Evolutionary conservation across 2,888 invertebrate genomes (phyloP).

Genomic region (Melieria omissa): DNA sequence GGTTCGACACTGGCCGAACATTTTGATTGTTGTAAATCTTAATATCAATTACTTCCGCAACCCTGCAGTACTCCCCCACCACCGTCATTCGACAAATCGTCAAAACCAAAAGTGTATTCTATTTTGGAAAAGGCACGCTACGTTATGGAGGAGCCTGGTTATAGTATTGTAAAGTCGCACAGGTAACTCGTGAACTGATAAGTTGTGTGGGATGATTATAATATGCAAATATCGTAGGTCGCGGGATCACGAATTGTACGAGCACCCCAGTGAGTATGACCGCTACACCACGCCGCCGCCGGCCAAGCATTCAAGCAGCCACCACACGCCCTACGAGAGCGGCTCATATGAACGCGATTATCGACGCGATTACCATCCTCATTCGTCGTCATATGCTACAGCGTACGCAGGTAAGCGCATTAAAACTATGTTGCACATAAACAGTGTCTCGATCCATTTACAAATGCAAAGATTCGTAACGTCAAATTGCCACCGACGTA

Average conservation of each 20-base stretch:
- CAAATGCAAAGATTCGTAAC: no score
- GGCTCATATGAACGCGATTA: constrained; percentile 64
- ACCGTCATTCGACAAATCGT: constrained; percentile 63
- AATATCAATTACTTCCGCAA: background rate
- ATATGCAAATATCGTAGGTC: constrained; percentile 47
- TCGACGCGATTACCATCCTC: constrained; percentile 63
- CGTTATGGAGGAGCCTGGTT: constrained; percentile 81
- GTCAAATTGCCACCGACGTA: no score
- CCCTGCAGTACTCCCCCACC: constrained; percentile 60
- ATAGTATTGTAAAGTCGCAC: constrained; percentile 69
- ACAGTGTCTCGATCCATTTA: no score
- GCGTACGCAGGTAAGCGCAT: constrained; percentile 61
- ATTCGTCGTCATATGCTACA: constrained; percentile 62
- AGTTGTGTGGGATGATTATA: no score
- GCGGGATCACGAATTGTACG: constrained; percentile 63
- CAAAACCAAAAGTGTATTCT: constrained; percentile 84
- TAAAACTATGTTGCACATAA: no score
- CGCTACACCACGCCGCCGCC: constrained; percentile 61
- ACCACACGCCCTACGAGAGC: constrained; percentile 62
- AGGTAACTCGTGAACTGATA: constrained; percentile 48
- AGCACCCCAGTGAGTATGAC: constrained; percentile 63
- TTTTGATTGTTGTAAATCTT: background rate
- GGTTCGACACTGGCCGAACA: background rate
- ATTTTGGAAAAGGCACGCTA: constrained; percentile 83
- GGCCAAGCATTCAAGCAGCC: constrained; percentile 60